Conservation (phyloP, 64 coral and sea anemone genomes). For the Dendronephthya gigantea region DNA sequence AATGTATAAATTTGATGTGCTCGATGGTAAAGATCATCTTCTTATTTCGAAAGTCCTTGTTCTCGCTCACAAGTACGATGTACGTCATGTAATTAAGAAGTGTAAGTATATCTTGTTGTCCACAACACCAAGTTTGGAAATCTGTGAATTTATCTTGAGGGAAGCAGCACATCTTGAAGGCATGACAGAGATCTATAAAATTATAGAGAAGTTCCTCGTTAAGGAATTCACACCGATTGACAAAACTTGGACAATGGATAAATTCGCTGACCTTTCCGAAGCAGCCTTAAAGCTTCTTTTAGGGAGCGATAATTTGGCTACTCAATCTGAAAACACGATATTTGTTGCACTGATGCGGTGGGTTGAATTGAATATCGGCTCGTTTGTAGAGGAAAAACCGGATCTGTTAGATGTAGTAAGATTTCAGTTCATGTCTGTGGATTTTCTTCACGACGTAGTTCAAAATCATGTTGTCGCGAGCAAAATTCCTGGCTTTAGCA, state of each 20-base stretch:
- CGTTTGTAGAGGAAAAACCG: background rate
- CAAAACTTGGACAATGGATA: background rate
- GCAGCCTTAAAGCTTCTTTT: background rate
- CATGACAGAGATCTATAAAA: background rate
- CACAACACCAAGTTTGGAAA: background rate
- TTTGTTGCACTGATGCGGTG: background rate
- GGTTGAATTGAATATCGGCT: background rate
- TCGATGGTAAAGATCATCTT: background rate
- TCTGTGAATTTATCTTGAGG: background rate
- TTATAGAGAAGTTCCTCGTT: background rate
- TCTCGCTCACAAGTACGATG: background rate
- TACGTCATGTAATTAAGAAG: background rate
- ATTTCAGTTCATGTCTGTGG: background rate
- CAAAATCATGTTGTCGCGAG: background rate
- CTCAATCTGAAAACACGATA: slow-evolving; percentile 1
- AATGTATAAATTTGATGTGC: background rate
- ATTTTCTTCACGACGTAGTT: background rate
- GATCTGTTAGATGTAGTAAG: background rate
- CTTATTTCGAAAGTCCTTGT: background rate
- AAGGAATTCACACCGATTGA: background rate
- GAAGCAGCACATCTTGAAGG: background rate
- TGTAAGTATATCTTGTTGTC: background rate
- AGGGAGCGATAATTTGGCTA: background rate
- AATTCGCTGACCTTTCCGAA: background rate
- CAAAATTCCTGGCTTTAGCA: background rate